Conservation (phyloP, 2,797 vertebrate genomes). For the Phrynocephalus forsythii region DNA sequence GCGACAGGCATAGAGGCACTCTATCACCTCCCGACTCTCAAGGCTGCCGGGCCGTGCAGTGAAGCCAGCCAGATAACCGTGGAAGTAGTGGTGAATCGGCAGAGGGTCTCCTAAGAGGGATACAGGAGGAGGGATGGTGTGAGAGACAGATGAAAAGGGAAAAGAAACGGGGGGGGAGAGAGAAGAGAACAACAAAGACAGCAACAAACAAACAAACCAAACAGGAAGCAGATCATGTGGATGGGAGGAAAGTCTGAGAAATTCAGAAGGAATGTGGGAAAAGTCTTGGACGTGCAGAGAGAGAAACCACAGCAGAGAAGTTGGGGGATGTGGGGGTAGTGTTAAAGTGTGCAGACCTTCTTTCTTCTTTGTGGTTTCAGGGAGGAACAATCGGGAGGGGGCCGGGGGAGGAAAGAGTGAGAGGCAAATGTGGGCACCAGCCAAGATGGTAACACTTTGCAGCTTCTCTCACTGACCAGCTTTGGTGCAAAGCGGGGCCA, state of each 20-base stretch:
- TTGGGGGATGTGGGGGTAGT: conserved; percentile 17
- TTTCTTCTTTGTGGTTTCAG: conserved; percentile 48
- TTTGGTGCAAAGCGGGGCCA: conserved; percentile 40
- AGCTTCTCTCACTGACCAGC: conserved; percentile 47
- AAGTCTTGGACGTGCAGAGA: conserved; percentile 11
- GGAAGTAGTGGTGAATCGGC: conserved; percentile 90
- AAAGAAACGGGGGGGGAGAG: not conserved
- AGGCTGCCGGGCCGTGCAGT: conserved; percentile 94
- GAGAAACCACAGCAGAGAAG: conserved; percentile 8
- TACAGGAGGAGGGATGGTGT: conserved; percentile 71
- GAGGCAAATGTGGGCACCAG: conserved; percentile 6
- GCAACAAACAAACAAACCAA: not conserved
- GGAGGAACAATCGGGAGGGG: conserved; percentile 51
- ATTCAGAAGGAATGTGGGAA: not conserved
- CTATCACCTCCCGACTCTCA: conserved; percentile 97
- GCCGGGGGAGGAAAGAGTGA: conserved; percentile 50
- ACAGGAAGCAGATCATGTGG: conserved; percentile 11
- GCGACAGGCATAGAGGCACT: conserved; percentile 98
- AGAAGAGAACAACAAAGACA: conserved; percentile 36
- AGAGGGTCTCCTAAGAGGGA: conserved; percentile 82
- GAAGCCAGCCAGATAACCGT: conserved; percentile 96
- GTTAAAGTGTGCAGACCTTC: conserved; percentile 38
- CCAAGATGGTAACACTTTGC: conserved; percentile 57
- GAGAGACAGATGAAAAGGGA: conserved; percentile 62
- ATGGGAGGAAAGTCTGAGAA: not conserved